Base-by-base conservation (phyloP, 2,113 vertebrate genomes). In the Lipophrys pholis region DNA sequence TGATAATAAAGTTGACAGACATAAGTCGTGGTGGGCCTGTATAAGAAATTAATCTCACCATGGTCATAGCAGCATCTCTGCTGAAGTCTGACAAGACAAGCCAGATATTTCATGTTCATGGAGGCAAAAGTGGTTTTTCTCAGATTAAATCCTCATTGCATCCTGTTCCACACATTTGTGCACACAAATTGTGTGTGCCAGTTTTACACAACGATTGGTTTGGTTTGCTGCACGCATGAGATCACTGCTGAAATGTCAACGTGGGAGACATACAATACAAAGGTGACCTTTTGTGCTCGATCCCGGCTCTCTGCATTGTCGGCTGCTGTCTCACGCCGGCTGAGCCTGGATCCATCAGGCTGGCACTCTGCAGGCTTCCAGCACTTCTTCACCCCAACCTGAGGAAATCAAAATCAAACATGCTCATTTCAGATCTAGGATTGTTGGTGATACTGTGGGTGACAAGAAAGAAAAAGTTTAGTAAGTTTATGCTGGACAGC, bases 331-430 rank as follows among this genome's bases (percentile, higher is more conserved):
- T 92, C 90, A 60, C 2, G 81, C 11, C 52, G 82, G 40, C 81
- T 90, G 68, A 95, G 94, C 12, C 89, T 68, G 3, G 81, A 80
- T 42, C 78, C 84, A 0, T 62, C 79, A 0, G 93, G 60, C 57
- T 90, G 92, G 45, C 14, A 80, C 40, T 85, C n/a, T 0, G 92
- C 88, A 55, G 90, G 72, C 8, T 83, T 88, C 14, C 54, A 6
- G 3, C 54, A 40, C 67, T 64, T 93, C 59, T 76, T 79, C 15
- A 93, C 80, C 74, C 79, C 92, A 61, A 94, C 66, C 94, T 96
- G 30, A 48, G 78, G 53, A 7, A 30, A 4, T 30, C 2, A 15
- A 42, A 74, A 38, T 40, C 17, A 60, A 60, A 30, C 56, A 39
- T 39, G 10, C 59, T 60, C 5, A 65, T 8, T 80, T 59, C 4